A percentile compares a stretch with the other conserved stretches of the same genome.
These are phyloP conservation scores for Hydrolagus colliei DNA, from an alignment of 2,797 vertebrate genomes.

Conservation along the genomic window DNA sequence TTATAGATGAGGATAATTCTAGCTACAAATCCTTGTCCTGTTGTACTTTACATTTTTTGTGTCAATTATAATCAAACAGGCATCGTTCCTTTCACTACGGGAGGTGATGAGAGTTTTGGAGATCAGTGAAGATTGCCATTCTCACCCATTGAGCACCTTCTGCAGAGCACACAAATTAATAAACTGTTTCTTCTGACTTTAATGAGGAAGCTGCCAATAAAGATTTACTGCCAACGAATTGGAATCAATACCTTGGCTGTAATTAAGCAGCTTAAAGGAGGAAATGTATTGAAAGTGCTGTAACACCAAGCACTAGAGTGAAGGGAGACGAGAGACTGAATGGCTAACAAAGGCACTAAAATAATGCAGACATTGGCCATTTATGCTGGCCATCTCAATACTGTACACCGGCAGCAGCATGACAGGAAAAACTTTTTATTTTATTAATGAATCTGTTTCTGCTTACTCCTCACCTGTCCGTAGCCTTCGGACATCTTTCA, in stretches of 20 bases:
- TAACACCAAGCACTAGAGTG: neutral
- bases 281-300: neutral
- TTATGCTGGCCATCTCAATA: neutral
- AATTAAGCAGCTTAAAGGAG: slow-evolving; percentile 33
- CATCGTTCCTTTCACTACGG: neutral
- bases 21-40: neutral
- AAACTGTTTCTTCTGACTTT: slow-evolving; percentile 24
- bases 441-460: neutral
- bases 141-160: neutral
- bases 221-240: slow-evolving; percentile 40
- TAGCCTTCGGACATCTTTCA: neutral
- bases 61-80: neutral
- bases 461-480: neutral
- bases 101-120: neutral
- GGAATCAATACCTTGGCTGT: slow-evolving; percentile 38
- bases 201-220: slow-evolving; percentile 38
- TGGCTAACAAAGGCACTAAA: neutral
- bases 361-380: neutral
- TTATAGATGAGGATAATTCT: neutral
- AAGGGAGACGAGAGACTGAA: neutral
- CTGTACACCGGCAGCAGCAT: neutral
- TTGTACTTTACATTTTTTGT: neutral
- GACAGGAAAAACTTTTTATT: neutral
- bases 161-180: neutral
- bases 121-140: neutral